These are phyloP conservation scores for Anthoptus insignis DNA, from an alignment of 2,888 invertebrate species.

Conservation along the genomic window DNA sequence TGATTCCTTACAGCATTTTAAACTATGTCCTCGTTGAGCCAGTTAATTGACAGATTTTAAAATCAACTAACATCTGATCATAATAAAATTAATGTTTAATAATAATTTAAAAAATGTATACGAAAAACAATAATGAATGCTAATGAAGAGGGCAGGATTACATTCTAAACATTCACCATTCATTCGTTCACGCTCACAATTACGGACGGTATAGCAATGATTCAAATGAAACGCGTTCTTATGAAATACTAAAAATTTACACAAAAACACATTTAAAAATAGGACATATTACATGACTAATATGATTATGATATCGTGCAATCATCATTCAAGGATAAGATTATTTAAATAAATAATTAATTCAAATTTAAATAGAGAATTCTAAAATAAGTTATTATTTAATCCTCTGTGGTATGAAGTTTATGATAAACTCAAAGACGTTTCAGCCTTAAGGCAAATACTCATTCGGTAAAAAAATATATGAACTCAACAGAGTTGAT, in stretches of 20 bases:
- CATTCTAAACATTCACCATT: constrained; percentile 41
- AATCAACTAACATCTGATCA: neutral
- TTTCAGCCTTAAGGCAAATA: no score
- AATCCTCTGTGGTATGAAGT: no score
- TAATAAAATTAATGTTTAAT: neutral
- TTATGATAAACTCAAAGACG: no score
- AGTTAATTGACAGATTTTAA: neutral
- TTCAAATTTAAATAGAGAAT: no score
- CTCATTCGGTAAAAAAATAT: no score
- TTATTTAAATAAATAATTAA: no score
- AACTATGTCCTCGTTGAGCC: no score
- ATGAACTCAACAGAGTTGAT: no score
- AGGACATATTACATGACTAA: constrained; percentile 19
- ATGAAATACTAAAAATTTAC: constrained; percentile 17
- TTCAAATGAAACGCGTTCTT: constrained; percentile 37
- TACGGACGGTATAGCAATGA: constrained; percentile 64
- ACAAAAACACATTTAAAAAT: constrained; percentile 25
- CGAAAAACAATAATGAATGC: neutral
- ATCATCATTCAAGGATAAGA: constrained; percentile 5
- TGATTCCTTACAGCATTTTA: no score
- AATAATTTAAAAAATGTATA: neutral
- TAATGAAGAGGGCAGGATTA: constrained; percentile 1
- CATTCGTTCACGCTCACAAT: constrained; percentile 52
- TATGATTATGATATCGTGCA: constrained; percentile 1
- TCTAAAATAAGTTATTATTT: no score